These are phyloP conservation scores for Thinocorus orbignyianus DNA, from an alignment of 2,113 vertebrate genomes.

Conservation along the genomic window DNA sequence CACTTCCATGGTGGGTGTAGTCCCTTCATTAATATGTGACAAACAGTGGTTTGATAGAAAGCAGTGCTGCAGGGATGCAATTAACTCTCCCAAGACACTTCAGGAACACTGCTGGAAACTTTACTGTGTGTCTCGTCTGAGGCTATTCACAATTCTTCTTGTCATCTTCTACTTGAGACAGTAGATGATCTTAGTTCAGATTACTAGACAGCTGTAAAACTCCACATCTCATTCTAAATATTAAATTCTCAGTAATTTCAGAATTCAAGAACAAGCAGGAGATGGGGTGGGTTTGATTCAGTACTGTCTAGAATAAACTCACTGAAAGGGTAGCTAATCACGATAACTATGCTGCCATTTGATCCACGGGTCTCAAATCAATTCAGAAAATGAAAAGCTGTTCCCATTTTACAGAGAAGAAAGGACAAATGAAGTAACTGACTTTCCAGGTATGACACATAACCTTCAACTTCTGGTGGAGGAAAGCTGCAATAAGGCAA, in stretches of 20 bases:
- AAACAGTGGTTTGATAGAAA: neutral
- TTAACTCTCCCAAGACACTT: neutral
- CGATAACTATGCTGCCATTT: accelerated
- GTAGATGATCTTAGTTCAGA: neutral
- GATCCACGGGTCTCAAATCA: neutral
- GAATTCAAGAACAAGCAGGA: neutral
- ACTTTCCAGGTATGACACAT: neutral
- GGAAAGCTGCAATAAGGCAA: neutral
- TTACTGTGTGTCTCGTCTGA: neutral
- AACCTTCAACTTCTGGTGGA: neutral
- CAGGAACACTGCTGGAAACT: neutral
- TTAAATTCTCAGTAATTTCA: neutral
- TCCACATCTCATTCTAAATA: neutral
- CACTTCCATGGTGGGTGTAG: neutral
- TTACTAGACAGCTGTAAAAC: neutral
- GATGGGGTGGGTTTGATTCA: neutral
- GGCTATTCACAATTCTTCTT: neutral
- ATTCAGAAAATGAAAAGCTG: neutral
- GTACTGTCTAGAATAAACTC: neutral
- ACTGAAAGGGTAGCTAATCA: neutral
- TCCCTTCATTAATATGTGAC: neutral
- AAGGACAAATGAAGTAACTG: neutral
- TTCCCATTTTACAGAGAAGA: neutral
- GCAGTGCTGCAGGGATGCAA: neutral
- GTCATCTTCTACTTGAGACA: neutral